Evolutionary conservation across 2,888 invertebrate species (phyloP), one percentile per base, ranked within the genome.

Genomic region (Smittia aterrima): DNA sequence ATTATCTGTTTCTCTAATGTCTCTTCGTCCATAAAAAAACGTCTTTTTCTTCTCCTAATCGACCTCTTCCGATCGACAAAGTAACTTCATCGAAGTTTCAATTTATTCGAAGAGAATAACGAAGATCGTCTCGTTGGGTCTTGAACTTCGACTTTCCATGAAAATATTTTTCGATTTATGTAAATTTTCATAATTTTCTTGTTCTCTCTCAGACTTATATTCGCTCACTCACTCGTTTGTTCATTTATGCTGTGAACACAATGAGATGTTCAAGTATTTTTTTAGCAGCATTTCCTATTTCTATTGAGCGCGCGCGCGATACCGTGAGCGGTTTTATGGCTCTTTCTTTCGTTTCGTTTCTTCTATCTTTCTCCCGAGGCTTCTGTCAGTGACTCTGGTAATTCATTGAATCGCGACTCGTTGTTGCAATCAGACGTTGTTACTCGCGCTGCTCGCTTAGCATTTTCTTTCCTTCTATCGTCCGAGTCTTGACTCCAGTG

Each of bases 221-320:
- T 40, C 40, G 6, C 40, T 40, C 40, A 11, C 40, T 58, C 20
- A 20, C 18, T 58, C 20, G 24, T 20, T 58, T 9, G 18, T 18
- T 58, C 58, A 18, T 58, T 58, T 58, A 58, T 58, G 58, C 58
- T 58, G n/a, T 18, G 58, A 7, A 22, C 18, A 58, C 58, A 58
- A 58, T 58, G 20, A n/a, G 18, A 20, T 9, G 18, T 18, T 58
- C 18, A 11, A 18, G 22, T 7, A 22, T 22, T 58, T n/a, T n/a
- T n/a, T 58, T 58, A 18, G 3, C 9, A 58, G 20, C 18, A 7
- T 58, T 58, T 58, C 22, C 58, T 22, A 58, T 22, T 18, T 58
- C 58, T 58, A 58, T 22, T n/a, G 58, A 58, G 58, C 58, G 58
- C 58, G 20, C 58, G 58, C 18, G 22, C 58, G 58, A 58, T 58